Evolutionary conservation across 2,113 vertebrate species (phyloP).

Genomic region (Saccopteryx leptura): DNA sequence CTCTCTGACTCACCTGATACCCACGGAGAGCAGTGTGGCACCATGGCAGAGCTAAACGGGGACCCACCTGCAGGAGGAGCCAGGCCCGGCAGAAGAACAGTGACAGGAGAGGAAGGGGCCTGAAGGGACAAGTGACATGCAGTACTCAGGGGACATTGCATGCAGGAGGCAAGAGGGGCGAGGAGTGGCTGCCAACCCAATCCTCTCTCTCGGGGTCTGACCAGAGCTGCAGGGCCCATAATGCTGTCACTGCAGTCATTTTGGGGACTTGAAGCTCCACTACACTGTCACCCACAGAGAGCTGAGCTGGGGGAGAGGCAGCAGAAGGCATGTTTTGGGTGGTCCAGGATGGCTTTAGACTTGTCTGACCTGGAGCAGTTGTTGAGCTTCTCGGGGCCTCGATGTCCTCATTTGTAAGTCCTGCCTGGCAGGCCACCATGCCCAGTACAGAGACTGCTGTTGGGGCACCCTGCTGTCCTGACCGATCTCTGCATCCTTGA

Average conservation of each 20-base stretch:
- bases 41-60: rapidly evolving
- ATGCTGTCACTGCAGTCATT: neutral
- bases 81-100: no score
- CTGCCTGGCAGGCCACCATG: neutral
- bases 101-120: neutral
- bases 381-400: no score
- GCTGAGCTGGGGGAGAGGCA: neutral
- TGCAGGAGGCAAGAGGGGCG: no score
- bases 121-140: neutral
- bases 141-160: neutral
- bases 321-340: neutral
- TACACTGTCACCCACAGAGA: neutral
- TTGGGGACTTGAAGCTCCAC: neutral
- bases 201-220: neutral
- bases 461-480: rapidly evolving
- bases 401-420: neutral
- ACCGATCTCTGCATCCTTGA: rapidly evolving
- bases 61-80: neutral
- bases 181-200: neutral
- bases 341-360: no score
- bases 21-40: rapidly evolving
- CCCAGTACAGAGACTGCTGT: neutral
- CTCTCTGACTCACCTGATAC: neutral
- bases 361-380: neutral
- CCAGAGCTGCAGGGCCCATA: neutral